phyloP scores from a whole-genome alignment of 2,888 invertebrate genomes.

The Cantharis lateralis region DNA sequence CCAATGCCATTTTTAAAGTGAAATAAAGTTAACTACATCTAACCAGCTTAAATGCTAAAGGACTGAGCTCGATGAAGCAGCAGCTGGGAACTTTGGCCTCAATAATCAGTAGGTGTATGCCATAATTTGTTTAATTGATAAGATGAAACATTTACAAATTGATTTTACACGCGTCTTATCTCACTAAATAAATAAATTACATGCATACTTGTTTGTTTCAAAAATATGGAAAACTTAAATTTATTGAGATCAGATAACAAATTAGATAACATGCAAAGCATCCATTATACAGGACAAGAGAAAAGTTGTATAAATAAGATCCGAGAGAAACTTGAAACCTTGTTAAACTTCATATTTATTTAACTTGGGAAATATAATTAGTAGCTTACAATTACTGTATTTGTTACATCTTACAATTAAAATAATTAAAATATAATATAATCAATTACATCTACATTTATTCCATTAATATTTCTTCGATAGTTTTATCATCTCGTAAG shows the following conservation, averaged over 20 bases:
- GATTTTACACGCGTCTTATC: background rate
- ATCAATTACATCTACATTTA: constrained; percentile 33
- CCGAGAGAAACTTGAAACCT: background rate
- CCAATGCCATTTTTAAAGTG: constrained; percentile 39
- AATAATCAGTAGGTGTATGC: background rate
- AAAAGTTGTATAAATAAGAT: too few species aligned
- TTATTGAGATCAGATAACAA: background rate
- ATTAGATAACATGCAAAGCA: background rate
- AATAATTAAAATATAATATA: background rate
- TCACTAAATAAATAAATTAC: background rate
- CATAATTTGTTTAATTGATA: background rate
- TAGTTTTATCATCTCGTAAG: constrained; percentile 54
- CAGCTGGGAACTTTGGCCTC: background rate
- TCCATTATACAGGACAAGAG: background rate
- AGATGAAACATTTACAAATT: background rate
- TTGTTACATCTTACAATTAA: background rate
- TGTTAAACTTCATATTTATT: background rate
- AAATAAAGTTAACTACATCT: background rate
- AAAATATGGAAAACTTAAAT: background rate
- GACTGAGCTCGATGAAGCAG: background rate
- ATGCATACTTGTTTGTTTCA: background rate
- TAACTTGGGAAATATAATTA: background rate
- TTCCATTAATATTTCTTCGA: constrained; percentile 56
- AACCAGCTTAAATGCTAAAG: background rate
- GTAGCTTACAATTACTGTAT: background rate